Evolutionary conservation across 2,888 invertebrate genomes (phyloP).

Genomic region (Petrolisthes cinctipes): DNA sequence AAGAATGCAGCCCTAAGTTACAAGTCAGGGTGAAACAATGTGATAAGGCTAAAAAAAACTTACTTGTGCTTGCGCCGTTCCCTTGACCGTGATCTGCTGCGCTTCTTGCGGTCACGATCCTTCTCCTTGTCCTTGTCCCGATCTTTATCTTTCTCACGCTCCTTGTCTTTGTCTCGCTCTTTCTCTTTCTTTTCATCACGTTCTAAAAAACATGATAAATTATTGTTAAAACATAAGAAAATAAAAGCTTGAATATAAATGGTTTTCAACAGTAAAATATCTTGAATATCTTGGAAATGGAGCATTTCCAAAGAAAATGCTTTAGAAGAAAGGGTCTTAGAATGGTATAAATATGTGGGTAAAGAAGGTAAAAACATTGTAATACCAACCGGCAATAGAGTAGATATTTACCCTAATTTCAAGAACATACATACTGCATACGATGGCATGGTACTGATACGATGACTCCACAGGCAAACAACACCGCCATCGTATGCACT

Average conservation of each 20-base stretch:
- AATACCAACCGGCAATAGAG: too few relatives aligned
- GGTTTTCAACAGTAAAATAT: too few relatives aligned
- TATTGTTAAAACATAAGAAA: neutral
- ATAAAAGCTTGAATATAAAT: neutral
- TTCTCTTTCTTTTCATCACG: conserved; percentile 56
- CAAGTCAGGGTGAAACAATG: neutral
- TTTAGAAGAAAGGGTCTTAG: too few relatives aligned
- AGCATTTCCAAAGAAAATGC: too few relatives aligned
- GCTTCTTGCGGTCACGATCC: conserved; percentile 66
- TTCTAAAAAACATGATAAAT: conserved; percentile 33
- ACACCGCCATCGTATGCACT: too few relatives aligned
- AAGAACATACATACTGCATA: too few relatives aligned
- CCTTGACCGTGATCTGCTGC: conserved; percentile 66
- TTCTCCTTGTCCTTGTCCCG: conserved; percentile 63
- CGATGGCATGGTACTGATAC: too few relatives aligned
- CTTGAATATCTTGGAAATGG: too few relatives aligned
- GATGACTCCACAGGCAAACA: too few relatives aligned
- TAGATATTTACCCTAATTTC: too few relatives aligned
- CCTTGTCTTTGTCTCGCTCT: conserved; percentile 49
- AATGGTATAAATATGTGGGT: too few relatives aligned
- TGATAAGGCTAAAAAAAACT: neutral
- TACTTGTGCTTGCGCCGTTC: conserved; percentile 66
- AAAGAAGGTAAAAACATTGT: too few relatives aligned
- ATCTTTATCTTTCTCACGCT: conserved; percentile 56
- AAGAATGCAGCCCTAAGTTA: neutral